These are phyloP conservation scores for Caenorhabditis sp. DNA, from an alignment of 2,888 invertebrate genomes.

Conservation along the genomic window DNA sequence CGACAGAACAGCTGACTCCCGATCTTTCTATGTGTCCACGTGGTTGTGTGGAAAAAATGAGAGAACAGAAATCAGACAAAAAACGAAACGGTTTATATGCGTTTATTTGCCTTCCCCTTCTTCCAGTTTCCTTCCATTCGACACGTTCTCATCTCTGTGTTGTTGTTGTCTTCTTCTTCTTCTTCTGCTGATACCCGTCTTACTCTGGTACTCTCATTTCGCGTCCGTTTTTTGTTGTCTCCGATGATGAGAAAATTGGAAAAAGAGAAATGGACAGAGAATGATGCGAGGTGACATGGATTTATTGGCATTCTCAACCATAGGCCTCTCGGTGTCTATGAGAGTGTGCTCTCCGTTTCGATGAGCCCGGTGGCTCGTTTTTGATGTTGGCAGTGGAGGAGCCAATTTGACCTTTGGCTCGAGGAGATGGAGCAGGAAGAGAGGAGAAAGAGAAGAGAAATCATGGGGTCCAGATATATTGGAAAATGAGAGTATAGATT, in stretches of 20 bases:
- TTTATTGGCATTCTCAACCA: conserved; percentile 21
- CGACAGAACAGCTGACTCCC: conserved; percentile 18
- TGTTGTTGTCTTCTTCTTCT: not conserved
- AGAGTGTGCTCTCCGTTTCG: too few species aligned
- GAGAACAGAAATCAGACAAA: conserved; percentile 24
- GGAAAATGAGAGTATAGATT: too few species aligned
- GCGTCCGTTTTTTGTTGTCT: not conserved
- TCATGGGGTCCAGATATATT: not conserved
- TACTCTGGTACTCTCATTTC: conserved; percentile 1
- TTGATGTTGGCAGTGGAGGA: not conserved
- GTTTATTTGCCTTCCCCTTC: conserved; percentile 17
- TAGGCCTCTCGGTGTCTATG: too few species aligned
- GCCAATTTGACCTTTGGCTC: conserved; percentile 5
- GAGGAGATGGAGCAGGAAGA: not conserved
- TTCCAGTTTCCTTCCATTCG: conserved; percentile 34
- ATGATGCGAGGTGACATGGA: conserved; percentile 20
- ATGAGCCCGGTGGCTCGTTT: not conserved
- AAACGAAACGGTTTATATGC: conserved; percentile 19
- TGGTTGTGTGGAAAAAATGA: not conserved
- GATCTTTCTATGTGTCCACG: not conserved
- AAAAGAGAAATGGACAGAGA: not conserved
- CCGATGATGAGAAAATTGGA: not conserved
- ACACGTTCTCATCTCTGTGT: conserved; percentile 26
- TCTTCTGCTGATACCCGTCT: not conserved
- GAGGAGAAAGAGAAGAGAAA: not conserved